These are phyloP conservation scores for Cochlearius cochlearius DNA, from an alignment of 2,113 vertebrate genomes.

Conservation along the genomic window DNA sequence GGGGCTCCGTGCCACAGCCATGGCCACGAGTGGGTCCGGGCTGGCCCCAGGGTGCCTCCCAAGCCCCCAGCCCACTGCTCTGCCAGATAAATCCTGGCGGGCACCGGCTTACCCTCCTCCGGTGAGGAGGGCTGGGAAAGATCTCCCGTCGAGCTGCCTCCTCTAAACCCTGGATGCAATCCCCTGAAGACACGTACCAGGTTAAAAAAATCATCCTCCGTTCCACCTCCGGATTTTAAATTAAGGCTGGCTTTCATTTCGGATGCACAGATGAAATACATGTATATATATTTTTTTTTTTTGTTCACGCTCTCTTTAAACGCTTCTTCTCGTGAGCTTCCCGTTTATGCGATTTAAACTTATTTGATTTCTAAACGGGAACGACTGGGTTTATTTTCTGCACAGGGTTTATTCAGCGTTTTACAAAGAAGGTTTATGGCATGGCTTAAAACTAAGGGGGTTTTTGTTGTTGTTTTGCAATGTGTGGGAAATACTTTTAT, in stretches of 20 bases:
- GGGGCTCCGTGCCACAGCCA: neutral
- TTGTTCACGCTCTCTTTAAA: neutral
- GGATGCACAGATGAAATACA: neutral
- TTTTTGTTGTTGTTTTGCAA: constrained; percentile 75
- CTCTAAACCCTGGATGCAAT: neutral
- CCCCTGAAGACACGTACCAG: neutral
- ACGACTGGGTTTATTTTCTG: constrained; percentile 1
- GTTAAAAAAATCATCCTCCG: neutral
- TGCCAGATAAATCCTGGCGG: neutral
- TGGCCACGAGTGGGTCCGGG: neutral
- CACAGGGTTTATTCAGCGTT: constrained; percentile 69
- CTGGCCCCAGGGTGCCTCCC: neutral
- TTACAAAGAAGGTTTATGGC: constrained; percentile 74
- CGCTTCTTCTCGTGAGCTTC: neutral
- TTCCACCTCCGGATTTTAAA: neutral
- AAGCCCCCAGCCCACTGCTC: neutral
- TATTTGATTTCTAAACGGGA: constrained; percentile 21
- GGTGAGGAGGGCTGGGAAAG: neutral
- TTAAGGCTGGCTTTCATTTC: neutral
- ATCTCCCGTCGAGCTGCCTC: neutral
- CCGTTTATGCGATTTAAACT: neutral
- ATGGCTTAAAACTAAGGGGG: constrained; percentile 58
- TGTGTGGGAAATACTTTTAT: constrained; percentile 91
- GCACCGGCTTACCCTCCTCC: neutral
- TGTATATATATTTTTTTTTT: neutral